A percentile compares a stretch with the other conserved stretches of the same genome.
phyloP scores from a whole-genome alignment of 2,113 vertebrate genomes.

The Tinamus guttatus region DNA sequence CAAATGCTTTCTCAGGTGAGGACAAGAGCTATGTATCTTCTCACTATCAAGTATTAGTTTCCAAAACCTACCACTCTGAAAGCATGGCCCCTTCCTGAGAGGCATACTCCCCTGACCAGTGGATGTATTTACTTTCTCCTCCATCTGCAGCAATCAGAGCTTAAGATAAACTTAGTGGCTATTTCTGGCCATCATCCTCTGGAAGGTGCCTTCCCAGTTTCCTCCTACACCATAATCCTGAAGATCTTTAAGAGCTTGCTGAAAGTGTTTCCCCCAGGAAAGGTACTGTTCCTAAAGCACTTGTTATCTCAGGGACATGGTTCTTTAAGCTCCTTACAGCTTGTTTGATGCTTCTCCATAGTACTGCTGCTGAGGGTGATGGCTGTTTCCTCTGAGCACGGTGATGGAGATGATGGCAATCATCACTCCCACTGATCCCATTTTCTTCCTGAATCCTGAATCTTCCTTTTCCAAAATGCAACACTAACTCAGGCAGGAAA shows the following conservation, averaged over 20 bases:
- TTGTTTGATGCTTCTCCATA: not conserved
- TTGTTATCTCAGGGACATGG: not conserved
- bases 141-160: not conserved
- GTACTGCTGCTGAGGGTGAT: too few species aligned
- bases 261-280: not conserved
- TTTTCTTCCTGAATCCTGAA: not conserved
- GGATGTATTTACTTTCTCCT: not conserved
- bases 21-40: not conserved
- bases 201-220: not conserved
- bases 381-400: not conserved
- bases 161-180: not conserved
- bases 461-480: not conserved
- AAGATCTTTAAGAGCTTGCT: not conserved
- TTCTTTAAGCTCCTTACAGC: not conserved
- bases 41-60: not conserved
- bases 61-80: not conserved
- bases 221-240: not conserved
- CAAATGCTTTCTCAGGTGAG: not conserved
- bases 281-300: not conserved
- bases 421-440: not conserved
- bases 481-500: not conserved
- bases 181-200: not conserved
- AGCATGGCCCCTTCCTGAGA: not conserved
- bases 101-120: not conserved
- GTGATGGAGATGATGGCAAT: not conserved